These are phyloP conservation scores for Hypomecis punctinalis DNA, from an alignment of 2,888 invertebrate genomes.

Conservation along the genomic window DNA sequence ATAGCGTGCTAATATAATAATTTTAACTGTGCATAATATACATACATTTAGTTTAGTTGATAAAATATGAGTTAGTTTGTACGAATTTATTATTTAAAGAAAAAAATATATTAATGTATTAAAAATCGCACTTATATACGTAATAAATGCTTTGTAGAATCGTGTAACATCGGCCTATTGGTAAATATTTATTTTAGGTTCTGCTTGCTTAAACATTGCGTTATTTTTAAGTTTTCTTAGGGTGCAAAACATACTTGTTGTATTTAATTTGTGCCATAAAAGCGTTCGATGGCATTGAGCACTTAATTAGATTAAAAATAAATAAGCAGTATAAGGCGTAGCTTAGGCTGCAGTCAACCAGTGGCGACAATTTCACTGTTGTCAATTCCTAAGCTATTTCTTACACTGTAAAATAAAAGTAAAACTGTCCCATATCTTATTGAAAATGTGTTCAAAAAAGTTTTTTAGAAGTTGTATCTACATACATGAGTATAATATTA, in stretches of 20 bases:
- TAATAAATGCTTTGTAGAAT: constrained; percentile 70
- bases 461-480: constrained; percentile 78
- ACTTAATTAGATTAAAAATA: constrained; percentile 46
- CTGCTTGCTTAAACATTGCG: constrained; percentile 55
- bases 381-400: constrained; percentile 15
- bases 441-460: constrained; percentile 80
- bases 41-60: constrained; percentile 54
- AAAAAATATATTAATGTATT: constrained; percentile 55
- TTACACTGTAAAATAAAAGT: constrained; percentile 37
- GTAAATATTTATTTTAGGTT: constrained; percentile 49
- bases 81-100: constrained; percentile 76
- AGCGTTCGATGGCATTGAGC: constrained; percentile 53
- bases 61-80: constrained; percentile 46
- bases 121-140: constrained; percentile 73
- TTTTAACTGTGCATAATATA: constrained; percentile 68
- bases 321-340: constrained; percentile 16
- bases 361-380: neutral
- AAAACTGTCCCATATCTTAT: constrained; percentile 78
- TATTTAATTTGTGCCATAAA: constrained; percentile 68
- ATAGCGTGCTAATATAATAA: constrained; percentile 65
- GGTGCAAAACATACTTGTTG: constrained; percentile 54
- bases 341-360: constrained; percentile 2
- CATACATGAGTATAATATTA: constrained; percentile 62
- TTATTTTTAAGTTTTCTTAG: constrained; percentile 36
- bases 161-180: constrained; percentile 63